Base-by-base conservation (phyloP, 2,888 invertebrate genomes). In the Tyria jacobaeae region DNA sequence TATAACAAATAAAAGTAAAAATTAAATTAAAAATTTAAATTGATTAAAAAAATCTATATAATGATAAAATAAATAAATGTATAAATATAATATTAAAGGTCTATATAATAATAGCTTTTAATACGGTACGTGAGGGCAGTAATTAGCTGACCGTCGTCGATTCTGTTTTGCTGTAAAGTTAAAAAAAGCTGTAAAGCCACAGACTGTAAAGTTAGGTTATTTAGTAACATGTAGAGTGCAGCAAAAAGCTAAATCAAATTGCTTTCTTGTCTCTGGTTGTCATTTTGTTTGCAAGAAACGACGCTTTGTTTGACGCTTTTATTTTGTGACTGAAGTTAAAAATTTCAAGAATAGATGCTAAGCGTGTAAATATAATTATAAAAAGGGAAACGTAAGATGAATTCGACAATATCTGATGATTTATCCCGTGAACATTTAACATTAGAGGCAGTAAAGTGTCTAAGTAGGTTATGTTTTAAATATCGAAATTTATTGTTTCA, bases 391-490 rank as follows among this genome's bases (percentile, higher is more conserved):
- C 79, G 79, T 91, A 94, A 91, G 83, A 94, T 94, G 93, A 90
- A 93, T 92, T 93, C 93, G 76, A 83, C 85, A 85, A 80, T 85
- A 81, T 89, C 85, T 78, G 89, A 90, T 68, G 91, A 92, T 84
- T 81, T 89, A 71, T 83, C 83, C 76, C 87, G 88, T 75, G 90
- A 92, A 80, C 79, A 89, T 78, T 86, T 91, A 75, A 88, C 90
- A 71, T 84, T 80, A 68, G 88, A 90, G 77, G 84, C 88, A 71
- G 86, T 89, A 66, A 88, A 89, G 83, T 89, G 87, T 85, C 67
- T 92, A 79, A 83, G 93, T 94, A 89, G 89, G 92, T 91, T 91
- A 91, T 86, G 80, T 84, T 90, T 90, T 79, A 82, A 88, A 91
- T 82, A 81, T 89, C 74, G 89, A 91, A 89, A 77, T 76, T 75